Evolutionary conservation across 2,113 vertebrate genomes (phyloP).

Genomic region (Riparia riparia): DNA sequence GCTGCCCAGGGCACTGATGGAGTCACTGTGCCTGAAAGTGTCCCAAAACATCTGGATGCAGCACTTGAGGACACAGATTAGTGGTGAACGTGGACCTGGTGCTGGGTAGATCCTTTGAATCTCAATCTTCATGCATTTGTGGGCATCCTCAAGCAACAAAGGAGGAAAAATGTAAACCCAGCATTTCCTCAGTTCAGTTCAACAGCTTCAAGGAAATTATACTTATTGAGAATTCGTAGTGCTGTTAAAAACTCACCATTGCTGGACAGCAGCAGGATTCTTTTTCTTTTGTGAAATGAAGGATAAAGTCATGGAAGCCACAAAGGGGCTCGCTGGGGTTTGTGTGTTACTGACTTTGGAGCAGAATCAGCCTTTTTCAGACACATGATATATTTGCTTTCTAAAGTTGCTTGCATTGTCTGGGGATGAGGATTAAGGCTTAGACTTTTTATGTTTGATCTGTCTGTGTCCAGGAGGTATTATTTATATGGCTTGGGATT

Average conservation of each 20-base stretch:
- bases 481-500: conserved; percentile 52
- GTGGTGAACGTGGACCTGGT: rapidly evolving
- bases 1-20: neutral
- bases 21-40: rapidly evolving
- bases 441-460: conserved; percentile 60
- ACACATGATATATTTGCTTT: neutral
- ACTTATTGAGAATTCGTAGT: neutral
- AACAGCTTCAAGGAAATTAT: neutral
- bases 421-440: conserved; percentile 59
- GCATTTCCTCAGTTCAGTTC: neutral
- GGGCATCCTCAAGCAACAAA: neutral
- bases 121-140: rapidly evolving
- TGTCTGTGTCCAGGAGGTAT: conserved; percentile 60
- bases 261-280: neutral
- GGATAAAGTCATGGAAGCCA: neutral
- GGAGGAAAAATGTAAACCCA: neutral
- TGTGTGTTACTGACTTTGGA: neutral
- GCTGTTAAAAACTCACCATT: neutral
- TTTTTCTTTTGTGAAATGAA: neutral
- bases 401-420: conserved; percentile 33
- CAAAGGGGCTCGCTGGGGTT: rapidly evolving
- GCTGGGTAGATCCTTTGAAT: neutral
- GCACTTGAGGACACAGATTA: neutral
- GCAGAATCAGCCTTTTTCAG: neutral
- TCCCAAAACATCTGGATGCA: rapidly evolving